A percentile compares a stretch with the other conserved stretches of the same genome.
These are phyloP conservation scores for Anguilla anguilla DNA, from an alignment of 2,797 vertebrate genomes.

Conservation along the genomic window DNA sequence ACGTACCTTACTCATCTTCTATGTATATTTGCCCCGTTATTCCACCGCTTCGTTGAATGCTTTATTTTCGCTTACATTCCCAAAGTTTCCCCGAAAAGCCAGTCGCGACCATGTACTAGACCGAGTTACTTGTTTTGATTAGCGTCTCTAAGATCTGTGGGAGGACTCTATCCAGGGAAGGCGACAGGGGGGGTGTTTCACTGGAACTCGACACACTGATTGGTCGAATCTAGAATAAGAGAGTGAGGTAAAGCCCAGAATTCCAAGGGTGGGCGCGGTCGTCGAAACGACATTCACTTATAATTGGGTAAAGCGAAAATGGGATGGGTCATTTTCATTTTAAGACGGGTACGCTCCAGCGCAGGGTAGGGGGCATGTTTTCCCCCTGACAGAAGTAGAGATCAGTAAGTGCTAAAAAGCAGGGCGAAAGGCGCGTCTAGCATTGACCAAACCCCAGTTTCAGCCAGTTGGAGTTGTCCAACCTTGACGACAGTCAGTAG, in stretches of 20 bases:
- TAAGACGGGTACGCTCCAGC: background rate
- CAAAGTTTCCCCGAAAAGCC: slow-evolving; percentile 49
- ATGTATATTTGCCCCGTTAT: slow-evolving; percentile 26
- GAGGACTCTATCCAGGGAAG: slow-evolving; percentile 55
- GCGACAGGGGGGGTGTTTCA: slow-evolving; percentile 58
- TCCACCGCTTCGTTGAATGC: slow-evolving; percentile 36
- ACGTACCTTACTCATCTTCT: slow-evolving; percentile 72
- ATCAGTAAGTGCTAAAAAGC: background rate
- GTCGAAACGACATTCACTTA: background rate
- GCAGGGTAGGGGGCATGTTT: background rate
- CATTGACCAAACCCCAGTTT: background rate
- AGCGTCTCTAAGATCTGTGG: slow-evolving; percentile 52
- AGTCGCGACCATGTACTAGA: slow-evolving; percentile 41
- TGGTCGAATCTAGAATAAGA: slow-evolving; percentile 55
- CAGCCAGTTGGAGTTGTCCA: background rate
- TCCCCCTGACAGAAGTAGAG: background rate
- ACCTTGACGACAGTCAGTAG: background rate
- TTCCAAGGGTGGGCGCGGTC: slow-evolving; percentile 27
- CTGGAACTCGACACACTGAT: slow-evolving; percentile 48
- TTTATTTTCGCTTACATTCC: slow-evolving; percentile 53
- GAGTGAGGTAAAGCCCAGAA: slow-evolving; percentile 32
- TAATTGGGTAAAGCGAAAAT: slow-evolving; percentile 60
- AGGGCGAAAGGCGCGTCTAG: background rate
- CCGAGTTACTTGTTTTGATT: slow-evolving; percentile 68
- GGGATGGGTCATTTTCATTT: slow-evolving; percentile 14